These are phyloP conservation scores for Argyresthia goedartella DNA, from an alignment of 2,888 invertebrate genomes.

Conservation along the genomic window DNA sequence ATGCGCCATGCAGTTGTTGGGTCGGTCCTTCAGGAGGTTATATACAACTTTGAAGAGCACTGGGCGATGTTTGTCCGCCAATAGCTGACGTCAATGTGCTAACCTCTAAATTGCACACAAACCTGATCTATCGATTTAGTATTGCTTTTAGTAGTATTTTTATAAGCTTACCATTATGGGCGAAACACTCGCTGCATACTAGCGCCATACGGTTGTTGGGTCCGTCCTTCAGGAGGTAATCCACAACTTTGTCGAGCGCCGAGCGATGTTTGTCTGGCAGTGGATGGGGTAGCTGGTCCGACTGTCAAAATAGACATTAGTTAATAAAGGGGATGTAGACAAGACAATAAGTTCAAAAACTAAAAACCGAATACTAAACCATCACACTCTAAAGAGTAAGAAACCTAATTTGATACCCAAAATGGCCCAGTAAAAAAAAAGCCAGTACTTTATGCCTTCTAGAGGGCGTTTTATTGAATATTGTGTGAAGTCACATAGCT, in stretches of 20 bases:
- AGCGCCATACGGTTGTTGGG: slow-evolving; percentile 95
- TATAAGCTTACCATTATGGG: slow-evolving; percentile 95
- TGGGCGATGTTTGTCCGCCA: slow-evolving; percentile 81
- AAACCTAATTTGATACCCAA: too few relatives aligned
- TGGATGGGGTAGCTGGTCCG: slow-evolving; percentile 76
- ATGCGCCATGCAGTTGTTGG: slow-evolving; percentile 93
- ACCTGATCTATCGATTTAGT: too few relatives aligned
- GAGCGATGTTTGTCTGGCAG: slow-evolving; percentile 81
- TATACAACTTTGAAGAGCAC: slow-evolving; percentile 92
- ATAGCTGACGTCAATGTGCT: too few relatives aligned
- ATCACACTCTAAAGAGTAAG: too few relatives aligned
- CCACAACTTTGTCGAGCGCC: slow-evolving; percentile 90
- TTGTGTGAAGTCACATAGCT: too few relatives aligned
- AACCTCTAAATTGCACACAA: too few relatives aligned
- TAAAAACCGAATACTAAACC: too few relatives aligned
- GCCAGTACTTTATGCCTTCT: too few relatives aligned
- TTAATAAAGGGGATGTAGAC: neutral
- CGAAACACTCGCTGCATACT: slow-evolving; percentile 89
- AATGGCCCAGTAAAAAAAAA: too few relatives aligned
- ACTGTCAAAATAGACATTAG: slow-evolving; percentile 28
- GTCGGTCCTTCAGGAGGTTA: slow-evolving; percentile 95
- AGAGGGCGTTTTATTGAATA: too few relatives aligned
- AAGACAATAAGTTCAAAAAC: too few relatives aligned
- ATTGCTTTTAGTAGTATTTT: too few relatives aligned
- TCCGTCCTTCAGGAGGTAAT: slow-evolving; percentile 95